Percentiles rank a stretch among this genome's conserved stretches.
These are phyloP conservation scores for rat (Rattus norvegicus) DNA, from an alignment of 2,113 vertebrate species.

Conservation along the genomic window DNA sequence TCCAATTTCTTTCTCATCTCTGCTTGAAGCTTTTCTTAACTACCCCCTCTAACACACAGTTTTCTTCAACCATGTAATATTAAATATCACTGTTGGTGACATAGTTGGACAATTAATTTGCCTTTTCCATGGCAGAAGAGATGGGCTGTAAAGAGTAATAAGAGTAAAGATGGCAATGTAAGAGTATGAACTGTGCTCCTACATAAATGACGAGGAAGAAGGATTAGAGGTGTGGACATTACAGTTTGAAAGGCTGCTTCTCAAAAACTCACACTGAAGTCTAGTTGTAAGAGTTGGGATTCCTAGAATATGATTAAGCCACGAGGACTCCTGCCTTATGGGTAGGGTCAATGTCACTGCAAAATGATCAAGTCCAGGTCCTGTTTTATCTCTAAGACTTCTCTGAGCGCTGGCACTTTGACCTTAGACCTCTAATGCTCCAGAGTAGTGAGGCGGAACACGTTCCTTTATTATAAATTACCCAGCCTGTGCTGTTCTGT, in stretches of 20 bases:
- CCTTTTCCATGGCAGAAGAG: not conserved
- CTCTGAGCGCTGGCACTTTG: not conserved
- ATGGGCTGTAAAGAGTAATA: not conserved
- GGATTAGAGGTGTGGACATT: not conserved
- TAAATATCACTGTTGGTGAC: not conserved
- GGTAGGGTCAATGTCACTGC: rapidly evolving
- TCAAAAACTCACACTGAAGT: not conserved
- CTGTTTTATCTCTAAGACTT: not conserved
- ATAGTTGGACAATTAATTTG: not conserved
- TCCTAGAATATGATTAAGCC: not conserved
- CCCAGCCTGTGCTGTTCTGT: not conserved
- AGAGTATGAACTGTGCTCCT: too few species aligned
- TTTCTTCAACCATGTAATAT: not conserved
- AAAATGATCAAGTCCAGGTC: not conserved
- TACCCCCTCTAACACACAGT: not conserved
- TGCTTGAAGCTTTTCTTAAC: not conserved
- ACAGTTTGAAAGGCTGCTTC: not conserved
- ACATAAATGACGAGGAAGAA: not conserved
- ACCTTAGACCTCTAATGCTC: not conserved
- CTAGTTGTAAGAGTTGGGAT: not conserved
- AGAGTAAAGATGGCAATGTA: not conserved
- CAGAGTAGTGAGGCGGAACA: not conserved
- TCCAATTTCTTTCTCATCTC: not conserved
- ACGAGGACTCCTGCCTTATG: not conserved
- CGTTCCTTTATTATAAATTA: not conserved